Evolutionary conservation across 1,140 invertebrate species (phyloP).

Genomic region (Hypothenemus hampei): DNA sequence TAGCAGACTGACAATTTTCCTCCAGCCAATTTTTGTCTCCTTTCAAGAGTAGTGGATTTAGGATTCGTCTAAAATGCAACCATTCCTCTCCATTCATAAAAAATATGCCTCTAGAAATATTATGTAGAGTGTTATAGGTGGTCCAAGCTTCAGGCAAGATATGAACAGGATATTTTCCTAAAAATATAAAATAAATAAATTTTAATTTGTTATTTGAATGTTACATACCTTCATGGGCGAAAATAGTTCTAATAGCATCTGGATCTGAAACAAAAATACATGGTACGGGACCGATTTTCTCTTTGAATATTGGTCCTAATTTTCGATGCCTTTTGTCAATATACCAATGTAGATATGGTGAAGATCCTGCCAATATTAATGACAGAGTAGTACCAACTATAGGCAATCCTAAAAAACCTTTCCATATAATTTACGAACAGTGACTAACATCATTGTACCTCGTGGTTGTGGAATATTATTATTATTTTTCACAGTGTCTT

Average conservation of each 20-base stretch:
- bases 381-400: slow-evolving; percentile 53
- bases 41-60: slow-evolving; percentile 69
- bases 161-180: slow-evolving; percentile 63
- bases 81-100: slow-evolving; percentile 86
- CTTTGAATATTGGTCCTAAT: slow-evolving; percentile 70
- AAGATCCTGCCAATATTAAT: slow-evolving; percentile 50
- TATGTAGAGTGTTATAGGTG: slow-evolving; percentile 68
- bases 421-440: too few species aligned
- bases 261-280: slow-evolving; percentile 69
- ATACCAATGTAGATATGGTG: slow-evolving; percentile 62
- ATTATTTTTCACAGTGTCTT: too few species aligned
- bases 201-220: background rate
- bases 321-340: slow-evolving; percentile 65
- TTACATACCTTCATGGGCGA: slow-evolving; percentile 67
- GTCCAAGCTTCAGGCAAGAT: slow-evolving; percentile 78
- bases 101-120: slow-evolving; percentile 70
- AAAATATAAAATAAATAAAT: background rate
- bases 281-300: slow-evolving; percentile 60
- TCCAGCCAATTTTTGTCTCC: slow-evolving; percentile 47
- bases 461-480: too few species aligned
- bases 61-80: slow-evolving; percentile 60
- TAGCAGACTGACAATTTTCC: slow-evolving; percentile 49
- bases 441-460: too few species aligned
- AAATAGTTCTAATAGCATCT: slow-evolving; percentile 63
- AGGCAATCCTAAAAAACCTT: slow-evolving; percentile 46